phyloP scores from a whole-genome alignment of 1,140 invertebrate genomes.

The Heliconius melpomene region DNA sequence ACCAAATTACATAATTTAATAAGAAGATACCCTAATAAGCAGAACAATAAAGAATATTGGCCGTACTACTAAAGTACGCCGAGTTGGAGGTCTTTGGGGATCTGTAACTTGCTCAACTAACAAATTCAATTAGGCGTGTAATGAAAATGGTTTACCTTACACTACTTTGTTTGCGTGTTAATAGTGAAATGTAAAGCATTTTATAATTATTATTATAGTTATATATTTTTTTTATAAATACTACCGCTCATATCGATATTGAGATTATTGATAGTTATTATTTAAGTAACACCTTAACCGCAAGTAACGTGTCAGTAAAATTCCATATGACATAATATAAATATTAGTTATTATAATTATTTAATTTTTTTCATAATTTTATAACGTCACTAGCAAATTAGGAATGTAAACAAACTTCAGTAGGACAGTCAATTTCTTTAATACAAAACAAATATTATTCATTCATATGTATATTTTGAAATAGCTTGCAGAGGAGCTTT shows the following conservation, averaged over 20 bases:
- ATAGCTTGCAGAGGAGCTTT: neutral
- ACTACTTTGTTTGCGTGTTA: conserved; percentile 33
- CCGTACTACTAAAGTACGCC: conserved; percentile 25
- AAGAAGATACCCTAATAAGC: conserved; percentile 31
- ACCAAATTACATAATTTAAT: conserved; percentile 26
- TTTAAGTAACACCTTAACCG: too few species aligned
- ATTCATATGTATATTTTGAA: neutral
- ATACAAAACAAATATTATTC: neutral
- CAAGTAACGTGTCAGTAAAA: too few species aligned
- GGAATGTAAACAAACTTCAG: too few species aligned
- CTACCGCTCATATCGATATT: too few species aligned
- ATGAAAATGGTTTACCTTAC: conserved; percentile 48
- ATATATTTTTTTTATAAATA: too few species aligned
- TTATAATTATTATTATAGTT: neutral
- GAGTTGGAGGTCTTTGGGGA: conserved; percentile 31
- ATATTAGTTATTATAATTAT: too few species aligned
- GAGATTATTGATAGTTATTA: too few species aligned
- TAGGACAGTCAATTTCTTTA: neutral
- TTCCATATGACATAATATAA: too few species aligned
- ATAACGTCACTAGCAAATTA: too few species aligned
- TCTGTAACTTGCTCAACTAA: conserved; percentile 41
- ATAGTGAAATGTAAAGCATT: conserved; percentile 5
- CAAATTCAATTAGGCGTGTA: conserved; percentile 50
- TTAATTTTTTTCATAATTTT: too few species aligned
- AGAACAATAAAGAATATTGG: conserved; percentile 40